Conservation (phyloP, 2,113 vertebrate genomes). For the Choloepus hoffmanni region DNA sequence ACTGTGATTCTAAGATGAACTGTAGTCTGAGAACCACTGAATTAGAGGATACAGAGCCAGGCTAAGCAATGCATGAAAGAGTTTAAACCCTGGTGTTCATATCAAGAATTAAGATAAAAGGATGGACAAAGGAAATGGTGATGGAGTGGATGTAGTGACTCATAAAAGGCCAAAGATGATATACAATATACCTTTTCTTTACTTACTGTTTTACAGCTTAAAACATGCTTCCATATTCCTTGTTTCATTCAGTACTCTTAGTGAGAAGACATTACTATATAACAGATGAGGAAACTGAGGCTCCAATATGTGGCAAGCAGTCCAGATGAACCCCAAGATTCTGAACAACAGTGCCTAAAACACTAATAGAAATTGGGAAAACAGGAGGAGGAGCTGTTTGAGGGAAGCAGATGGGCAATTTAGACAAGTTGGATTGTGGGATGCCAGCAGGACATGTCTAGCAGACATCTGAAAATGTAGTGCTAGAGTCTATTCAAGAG, state of each 20-base stretch:
- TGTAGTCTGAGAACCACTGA: background rate
- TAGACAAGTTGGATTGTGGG: background rate
- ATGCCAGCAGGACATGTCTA: too few species aligned
- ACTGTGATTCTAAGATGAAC: background rate
- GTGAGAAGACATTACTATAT: background rate
- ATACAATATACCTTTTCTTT: background rate
- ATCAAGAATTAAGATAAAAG: background rate
- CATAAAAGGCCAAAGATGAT: background rate
- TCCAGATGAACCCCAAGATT: background rate
- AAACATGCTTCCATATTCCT: background rate
- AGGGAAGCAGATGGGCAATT: background rate
- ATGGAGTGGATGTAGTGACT: background rate
- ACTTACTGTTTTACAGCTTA: background rate
- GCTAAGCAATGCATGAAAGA: background rate
- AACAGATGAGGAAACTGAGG: background rate
- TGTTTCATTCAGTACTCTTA: background rate
- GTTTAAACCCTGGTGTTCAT: background rate
- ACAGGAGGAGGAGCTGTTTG: background rate
- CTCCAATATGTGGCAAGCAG: background rate
- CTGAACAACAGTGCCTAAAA: background rate
- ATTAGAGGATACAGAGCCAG: background rate
- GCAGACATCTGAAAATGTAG: background rate
- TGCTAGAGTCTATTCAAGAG: background rate
- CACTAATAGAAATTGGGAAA: background rate
- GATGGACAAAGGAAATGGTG: background rate